Conservation (phyloP, 1,140 invertebrate genomes). For the Portunus trituberculatus region DNA sequence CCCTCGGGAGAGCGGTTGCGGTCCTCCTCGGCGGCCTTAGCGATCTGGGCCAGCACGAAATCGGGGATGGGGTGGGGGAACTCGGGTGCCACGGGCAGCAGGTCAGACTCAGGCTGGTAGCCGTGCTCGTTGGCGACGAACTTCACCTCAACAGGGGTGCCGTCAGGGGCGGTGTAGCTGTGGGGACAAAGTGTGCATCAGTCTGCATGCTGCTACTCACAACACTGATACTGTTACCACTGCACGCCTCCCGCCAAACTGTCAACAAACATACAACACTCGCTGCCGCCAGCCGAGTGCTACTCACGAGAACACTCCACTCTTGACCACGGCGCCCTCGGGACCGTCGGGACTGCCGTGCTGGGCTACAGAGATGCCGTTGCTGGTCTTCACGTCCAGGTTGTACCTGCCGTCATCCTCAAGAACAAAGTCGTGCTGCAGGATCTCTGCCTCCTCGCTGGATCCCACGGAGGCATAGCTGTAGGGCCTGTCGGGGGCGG, state of each 20-base stretch:
- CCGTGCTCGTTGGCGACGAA: slow-evolving; percentile 48
- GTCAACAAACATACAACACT: not conserved
- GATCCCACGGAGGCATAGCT: not conserved
- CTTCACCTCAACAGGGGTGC: slow-evolving; percentile 32
- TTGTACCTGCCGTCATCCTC: slow-evolving; percentile 47
- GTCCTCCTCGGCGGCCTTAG: slow-evolving; percentile 42
- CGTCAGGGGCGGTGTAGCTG: slow-evolving; percentile 61
- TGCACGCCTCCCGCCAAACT: not conserved
- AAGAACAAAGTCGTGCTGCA: slow-evolving; percentile 24
- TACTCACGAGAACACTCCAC: slow-evolving; percentile 55
- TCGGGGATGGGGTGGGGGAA: slow-evolving; percentile 74
- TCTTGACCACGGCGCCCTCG: slow-evolving; percentile 36
- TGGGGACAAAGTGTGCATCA: not conserved
- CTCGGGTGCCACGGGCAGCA: slow-evolving; percentile 43
- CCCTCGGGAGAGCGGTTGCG: not conserved
- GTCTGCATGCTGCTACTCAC: too few relatives aligned
- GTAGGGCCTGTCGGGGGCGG: slow-evolving; percentile 41
- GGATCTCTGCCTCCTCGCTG: not conserved
- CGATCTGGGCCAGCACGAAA: slow-evolving; percentile 75
- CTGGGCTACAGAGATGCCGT: slow-evolving; percentile 47
- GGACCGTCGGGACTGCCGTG: slow-evolving; percentile 31
- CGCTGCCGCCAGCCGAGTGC: not conserved
- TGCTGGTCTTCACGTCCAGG: slow-evolving; percentile 52
- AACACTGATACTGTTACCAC: too few relatives aligned
- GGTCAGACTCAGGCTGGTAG: slow-evolving; percentile 35